Conservation (phyloP, 2,113 vertebrate species). For the Paralichthys olivaceus region DNA sequence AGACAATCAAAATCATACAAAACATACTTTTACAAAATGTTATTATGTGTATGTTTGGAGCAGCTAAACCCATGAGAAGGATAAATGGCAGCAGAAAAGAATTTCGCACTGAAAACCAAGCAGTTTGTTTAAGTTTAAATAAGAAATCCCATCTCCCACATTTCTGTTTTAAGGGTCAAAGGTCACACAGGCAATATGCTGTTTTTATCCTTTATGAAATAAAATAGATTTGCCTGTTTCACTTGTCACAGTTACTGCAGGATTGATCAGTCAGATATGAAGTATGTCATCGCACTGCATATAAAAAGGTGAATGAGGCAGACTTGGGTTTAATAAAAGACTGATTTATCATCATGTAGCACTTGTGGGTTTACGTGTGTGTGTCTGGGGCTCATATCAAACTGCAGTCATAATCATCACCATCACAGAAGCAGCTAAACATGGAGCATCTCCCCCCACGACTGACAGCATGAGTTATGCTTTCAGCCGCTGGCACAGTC, state of each 20-base stretch:
- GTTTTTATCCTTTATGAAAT: not conserved
- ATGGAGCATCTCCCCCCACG: conserved; percentile 27
- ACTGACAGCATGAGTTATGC: conserved; percentile 61
- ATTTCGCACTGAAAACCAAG: no score
- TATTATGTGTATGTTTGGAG: no score
- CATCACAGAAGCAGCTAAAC: conserved; percentile 56
- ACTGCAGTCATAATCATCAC: conserved; percentile 40
- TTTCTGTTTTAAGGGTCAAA: conserved; percentile 11
- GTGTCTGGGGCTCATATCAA: conserved; percentile 29
- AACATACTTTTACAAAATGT: no score
- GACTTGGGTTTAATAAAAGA: conserved; percentile 29
- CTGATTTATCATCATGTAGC: conserved; percentile 6
- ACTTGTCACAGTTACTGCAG: not conserved
- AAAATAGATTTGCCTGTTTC: not conserved
- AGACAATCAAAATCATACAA: no score
- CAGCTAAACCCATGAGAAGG: no score
- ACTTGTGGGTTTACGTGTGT: not conserved
- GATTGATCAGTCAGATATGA: not conserved
- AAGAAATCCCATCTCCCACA: not conserved
- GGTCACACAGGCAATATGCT: not conserved
- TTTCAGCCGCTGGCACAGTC: conserved; percentile 44
- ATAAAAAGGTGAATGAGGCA: not conserved
- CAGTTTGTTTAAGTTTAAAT: no score
- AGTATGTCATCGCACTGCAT: conserved; percentile 9
- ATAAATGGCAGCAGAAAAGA: no score